Evolutionary conservation across 1,140 invertebrate species (phyloP), one percentile per base, ranked within the genome.

Genomic region (Zaprionus capensis): DNA sequence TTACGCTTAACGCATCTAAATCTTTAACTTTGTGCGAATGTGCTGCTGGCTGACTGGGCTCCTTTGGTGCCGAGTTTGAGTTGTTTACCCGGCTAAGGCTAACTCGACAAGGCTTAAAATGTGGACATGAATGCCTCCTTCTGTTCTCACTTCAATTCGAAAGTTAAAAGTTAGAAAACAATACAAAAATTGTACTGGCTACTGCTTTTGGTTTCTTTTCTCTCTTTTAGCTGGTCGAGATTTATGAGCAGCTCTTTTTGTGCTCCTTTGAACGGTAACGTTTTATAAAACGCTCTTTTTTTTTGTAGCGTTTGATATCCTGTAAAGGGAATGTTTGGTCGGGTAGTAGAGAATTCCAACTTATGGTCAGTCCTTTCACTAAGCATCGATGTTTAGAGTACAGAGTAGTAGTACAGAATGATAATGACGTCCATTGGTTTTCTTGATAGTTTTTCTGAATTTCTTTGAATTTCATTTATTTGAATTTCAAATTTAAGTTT

Each of bases 1-100:
- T 90, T 91, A 90, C 85, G 85, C 85, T 90, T 90, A 90, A 90
- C 85, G 85, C 86, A 90, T 90, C 85, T 90, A 90, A 90, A 90
- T 90, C 85, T 90, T 90, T 76, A 91, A 90, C 85, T 90, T 90
- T 85, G 86, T 88, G 77, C 71, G 84, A 86, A 80, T 86, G 82
- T 84, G 80, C 55, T 84, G 80, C 57, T 81, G 80, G 36, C 64
- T 41, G 46, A 58, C 46, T 44, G 53, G 53, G 9, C 71, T 77
- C 26, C 51, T 67, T 22, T 24, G 17, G 44, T 26, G 55, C 26
- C 31, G 62, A 55, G 59, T 77, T 73, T 73, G 80, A 87, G 83
- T 71, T 87, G 84, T 87, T 87, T 88, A 88, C 81, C 77, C 77
- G 77, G 57, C 84, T 80, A 78, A 75, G 78, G 71, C 82, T 84